phyloP scores from a whole-genome alignment of 1,140 invertebrate species.

The Pantala flavescens region DNA sequence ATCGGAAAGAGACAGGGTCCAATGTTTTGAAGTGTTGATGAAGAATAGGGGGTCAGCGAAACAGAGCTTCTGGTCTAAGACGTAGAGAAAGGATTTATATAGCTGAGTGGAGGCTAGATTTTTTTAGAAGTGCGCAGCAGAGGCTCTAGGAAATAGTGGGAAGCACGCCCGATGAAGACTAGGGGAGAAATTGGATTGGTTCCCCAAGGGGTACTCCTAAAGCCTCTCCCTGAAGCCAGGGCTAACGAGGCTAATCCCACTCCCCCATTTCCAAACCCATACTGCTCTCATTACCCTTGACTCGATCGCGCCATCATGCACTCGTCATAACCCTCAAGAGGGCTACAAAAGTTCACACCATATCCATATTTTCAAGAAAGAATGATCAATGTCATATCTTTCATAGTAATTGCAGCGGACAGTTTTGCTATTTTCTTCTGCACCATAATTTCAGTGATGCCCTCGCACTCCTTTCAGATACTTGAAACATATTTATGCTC shows the following conservation, averaged over 20 bases:
- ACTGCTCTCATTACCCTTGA: background rate
- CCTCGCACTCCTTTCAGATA: too few relatives aligned
- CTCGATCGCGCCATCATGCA: background rate
- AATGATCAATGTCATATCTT: too few relatives aligned
- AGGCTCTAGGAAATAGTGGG: background rate
- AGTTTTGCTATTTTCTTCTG: too few relatives aligned
- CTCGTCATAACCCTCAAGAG: background rate
- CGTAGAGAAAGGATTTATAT: background rate
- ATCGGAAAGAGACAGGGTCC: background rate
- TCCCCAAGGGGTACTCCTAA: background rate
- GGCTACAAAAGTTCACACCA: too few relatives aligned
- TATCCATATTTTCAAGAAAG: too few relatives aligned
- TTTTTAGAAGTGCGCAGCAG: too few relatives aligned
- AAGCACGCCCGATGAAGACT: background rate
- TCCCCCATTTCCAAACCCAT: background rate
- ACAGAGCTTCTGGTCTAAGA: background rate
- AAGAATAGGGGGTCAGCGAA: background rate
- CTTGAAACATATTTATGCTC: too few relatives aligned
- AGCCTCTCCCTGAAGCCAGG: background rate
- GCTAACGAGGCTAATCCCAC: conserved; percentile 1
- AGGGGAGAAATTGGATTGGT: background rate
- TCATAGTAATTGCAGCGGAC: too few relatives aligned
- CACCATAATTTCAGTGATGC: too few relatives aligned
- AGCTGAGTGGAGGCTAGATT: too few relatives aligned
- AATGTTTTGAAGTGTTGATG: conserved; percentile 3